Evolutionary conservation across 92 coral and sea anemone genomes (phyloP).

Genomic region (Metridium senile): DNA sequence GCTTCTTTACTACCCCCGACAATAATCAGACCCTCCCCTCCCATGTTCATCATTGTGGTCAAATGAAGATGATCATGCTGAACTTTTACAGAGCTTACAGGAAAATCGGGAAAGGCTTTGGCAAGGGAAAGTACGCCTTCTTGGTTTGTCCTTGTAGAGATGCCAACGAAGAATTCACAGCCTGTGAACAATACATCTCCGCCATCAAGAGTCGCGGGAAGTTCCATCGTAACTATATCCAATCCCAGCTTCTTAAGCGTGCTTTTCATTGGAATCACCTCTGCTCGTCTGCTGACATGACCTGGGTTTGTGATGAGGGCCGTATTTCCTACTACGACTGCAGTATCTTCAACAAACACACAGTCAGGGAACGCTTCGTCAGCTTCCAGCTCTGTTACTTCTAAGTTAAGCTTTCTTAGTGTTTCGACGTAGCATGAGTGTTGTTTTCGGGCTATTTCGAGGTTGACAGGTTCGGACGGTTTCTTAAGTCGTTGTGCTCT

Average conservation of each 20-base stretch:
- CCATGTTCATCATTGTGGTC: constrained; percentile 87
- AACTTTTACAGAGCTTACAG: constrained; percentile 68
- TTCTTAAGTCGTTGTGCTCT: constrained; percentile 67
- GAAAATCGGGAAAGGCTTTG: constrained; percentile 73
- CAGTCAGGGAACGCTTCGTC: constrained; percentile 86
- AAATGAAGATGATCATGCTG: constrained; percentile 64
- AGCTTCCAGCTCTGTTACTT: constrained; percentile 66
- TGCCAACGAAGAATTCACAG: constrained; percentile 85
- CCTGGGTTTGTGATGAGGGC: constrained; percentile 59
- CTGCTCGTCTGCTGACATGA: constrained; percentile 79
- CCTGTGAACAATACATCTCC: constrained; percentile 98
- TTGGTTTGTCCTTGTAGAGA: constrained; percentile 65
- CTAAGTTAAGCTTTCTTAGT: constrained; percentile 73
- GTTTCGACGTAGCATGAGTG: constrained; percentile 59
- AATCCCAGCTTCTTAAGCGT: constrained; percentile 65
- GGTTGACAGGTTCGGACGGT: constrained; percentile 57
- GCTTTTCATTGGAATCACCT: constrained; percentile 55
- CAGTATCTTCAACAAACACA: constrained; percentile 91
- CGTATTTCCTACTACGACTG: constrained; percentile 74
- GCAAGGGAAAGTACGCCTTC: constrained; percentile 64
- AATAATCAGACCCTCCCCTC: constrained; percentile 59
- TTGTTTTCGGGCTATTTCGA: constrained; percentile 71
- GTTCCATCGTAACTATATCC: constrained; percentile 64
- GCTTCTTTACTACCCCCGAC: constrained; percentile 69
- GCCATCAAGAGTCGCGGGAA: constrained; percentile 85